phyloP scores from a whole-genome alignment of 2,113 vertebrate genomes.

The Baryphthengus martii region DNA sequence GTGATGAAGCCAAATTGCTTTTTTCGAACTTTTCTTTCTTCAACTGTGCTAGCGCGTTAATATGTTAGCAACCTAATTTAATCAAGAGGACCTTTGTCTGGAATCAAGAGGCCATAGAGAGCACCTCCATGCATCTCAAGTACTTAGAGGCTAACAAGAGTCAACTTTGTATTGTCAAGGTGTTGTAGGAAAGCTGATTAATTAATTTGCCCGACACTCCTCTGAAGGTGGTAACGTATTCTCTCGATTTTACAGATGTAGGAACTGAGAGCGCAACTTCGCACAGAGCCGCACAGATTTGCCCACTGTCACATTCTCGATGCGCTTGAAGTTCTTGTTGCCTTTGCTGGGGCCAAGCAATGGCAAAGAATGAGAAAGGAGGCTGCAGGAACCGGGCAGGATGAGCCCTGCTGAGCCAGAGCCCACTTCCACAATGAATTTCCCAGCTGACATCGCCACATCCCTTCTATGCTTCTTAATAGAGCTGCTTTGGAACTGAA shows the following conservation, averaged over 20 bases:
- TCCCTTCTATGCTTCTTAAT: neutral
- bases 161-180: conserved; percentile 9
- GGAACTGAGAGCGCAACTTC: neutral
- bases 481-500: neutral
- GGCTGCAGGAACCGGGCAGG: neutral
- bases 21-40: conserved; percentile 40
- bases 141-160: neutral
- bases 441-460: neutral
- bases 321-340: neutral
- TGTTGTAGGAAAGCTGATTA: neutral
- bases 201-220: neutral
- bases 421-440: neutral
- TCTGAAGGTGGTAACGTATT: neutral
- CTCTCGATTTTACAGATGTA: neutral
- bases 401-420: neutral
- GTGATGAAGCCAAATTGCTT: conserved; percentile 29
- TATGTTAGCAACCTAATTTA: conserved; percentile 5
- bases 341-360: neutral
- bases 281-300: neutral
- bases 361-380: neutral
- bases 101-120: neutral
- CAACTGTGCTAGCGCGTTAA: neutral
- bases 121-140: neutral
- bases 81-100: conserved; percentile 34
- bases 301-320: neutral